Conservation (phyloP, 2,888 invertebrate genomes). For the Zygogramma bicolorata region DNA sequence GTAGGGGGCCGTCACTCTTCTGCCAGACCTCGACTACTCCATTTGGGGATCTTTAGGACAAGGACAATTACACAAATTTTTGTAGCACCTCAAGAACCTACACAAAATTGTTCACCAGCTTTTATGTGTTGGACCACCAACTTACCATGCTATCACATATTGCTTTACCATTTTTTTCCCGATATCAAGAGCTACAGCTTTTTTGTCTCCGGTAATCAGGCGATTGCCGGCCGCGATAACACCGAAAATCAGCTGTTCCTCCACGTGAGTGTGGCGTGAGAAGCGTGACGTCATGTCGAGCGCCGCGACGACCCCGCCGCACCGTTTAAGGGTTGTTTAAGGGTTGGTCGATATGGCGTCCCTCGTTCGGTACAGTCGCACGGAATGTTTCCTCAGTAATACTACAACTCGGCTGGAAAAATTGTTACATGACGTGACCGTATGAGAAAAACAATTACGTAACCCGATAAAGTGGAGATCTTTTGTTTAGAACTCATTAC, state of each 20-base stretch:
- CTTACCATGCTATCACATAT: too few relatives aligned
- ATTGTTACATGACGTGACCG: not conserved
- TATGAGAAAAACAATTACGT: not conserved
- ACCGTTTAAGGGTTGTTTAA: conserved; percentile 39
- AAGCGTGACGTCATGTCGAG: conserved; percentile 45
- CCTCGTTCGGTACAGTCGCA: not conserved
- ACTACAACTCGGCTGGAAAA: not conserved
- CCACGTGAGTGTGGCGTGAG: conserved; percentile 48
- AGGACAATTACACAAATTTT: too few relatives aligned
- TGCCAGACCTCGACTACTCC: too few relatives aligned
- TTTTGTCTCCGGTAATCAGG: not conserved
- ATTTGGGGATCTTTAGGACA: too few relatives aligned
- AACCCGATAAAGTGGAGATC: not conserved
- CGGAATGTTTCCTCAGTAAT: not conserved
- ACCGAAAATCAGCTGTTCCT: conserved; percentile 47
- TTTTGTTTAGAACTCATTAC: not conserved
- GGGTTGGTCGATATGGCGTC: conserved; percentile 47
- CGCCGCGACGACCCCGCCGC: conserved; percentile 49
- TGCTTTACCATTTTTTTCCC: not conserved
- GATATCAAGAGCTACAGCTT: not conserved
- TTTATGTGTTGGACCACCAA: too few relatives aligned
- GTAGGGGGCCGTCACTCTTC: too few relatives aligned
- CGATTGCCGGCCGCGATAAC: not conserved
- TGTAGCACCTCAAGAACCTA: too few relatives aligned
- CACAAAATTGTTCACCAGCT: too few relatives aligned